phyloP scores from a whole-genome alignment of 2,888 invertebrate species.

The Drosophila atroscutellata region DNA sequence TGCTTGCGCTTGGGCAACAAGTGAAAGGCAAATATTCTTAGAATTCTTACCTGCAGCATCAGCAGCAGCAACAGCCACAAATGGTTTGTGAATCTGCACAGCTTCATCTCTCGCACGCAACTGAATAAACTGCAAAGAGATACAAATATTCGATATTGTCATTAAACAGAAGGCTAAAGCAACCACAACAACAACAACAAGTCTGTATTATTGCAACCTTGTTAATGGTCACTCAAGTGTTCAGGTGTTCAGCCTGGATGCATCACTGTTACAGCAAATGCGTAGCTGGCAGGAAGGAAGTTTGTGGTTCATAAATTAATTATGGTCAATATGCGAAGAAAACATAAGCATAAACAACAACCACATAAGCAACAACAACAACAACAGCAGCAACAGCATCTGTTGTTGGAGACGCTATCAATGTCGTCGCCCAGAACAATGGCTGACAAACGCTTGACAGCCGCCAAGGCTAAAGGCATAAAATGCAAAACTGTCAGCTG shows the following conservation, averaged over 20 bases:
- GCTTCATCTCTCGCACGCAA: slow-evolving; percentile 58
- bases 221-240: slow-evolving; percentile 74
- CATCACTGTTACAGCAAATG: slow-evolving; percentile 57
- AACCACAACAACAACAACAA: neutral
- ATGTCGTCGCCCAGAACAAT: slow-evolving; percentile 65
- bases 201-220: slow-evolving; percentile 50
- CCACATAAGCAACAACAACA: slow-evolving; percentile 24
- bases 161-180: slow-evolving; percentile 38
- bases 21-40: slow-evolving; percentile 61
- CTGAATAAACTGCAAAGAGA: slow-evolving; percentile 63
- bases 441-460: slow-evolving; percentile 52
- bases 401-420: slow-evolving; percentile 34
- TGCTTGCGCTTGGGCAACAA: slow-evolving; percentile 43
- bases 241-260: slow-evolving; percentile 56
- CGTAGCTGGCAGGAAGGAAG: slow-evolving; percentile 71
- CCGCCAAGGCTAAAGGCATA: slow-evolving; percentile 76
- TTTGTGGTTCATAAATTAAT: slow-evolving; percentile 78
- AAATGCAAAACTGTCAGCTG: slow-evolving; percentile 60
- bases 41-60: slow-evolving; percentile 48
- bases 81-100: slow-evolving; percentile 45
- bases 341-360: slow-evolving; percentile 35
- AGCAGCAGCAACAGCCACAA: slow-evolving; percentile 25
- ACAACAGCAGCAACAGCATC: slow-evolving; percentile 19
- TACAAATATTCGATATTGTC: slow-evolving; percentile 50
- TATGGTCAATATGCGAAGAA: slow-evolving; percentile 68